Base-by-base conservation (phyloP, 2,113 vertebrate species). In the Microtus ochrogaster region DNA sequence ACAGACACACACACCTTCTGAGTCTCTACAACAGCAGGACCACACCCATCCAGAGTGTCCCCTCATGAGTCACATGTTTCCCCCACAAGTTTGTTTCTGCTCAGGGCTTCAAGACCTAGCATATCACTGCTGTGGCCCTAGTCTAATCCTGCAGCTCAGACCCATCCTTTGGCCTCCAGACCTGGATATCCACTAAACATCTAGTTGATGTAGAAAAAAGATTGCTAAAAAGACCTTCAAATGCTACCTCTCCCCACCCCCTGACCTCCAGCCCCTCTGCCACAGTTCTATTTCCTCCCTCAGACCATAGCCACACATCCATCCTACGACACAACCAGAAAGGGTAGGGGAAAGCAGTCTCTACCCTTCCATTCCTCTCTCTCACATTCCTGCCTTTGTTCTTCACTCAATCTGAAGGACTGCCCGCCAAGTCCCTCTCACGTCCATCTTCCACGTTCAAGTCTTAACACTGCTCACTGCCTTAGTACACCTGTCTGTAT, bases 31-130 rank as follows among this genome's bases (percentile, higher is more conserved):
- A 63, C 16, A 88, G 78, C 11, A 17, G 0, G 0, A 49, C 33
- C 22, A 14, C n/a, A 12, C 5, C 41, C 63, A n/a, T 85, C 70
- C n/a, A 47, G 73, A 55, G 49, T 28, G 66, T 92, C 30, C 44
- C 36, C 26, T 7, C 0, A 2, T 10, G 10, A 19, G 61, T 44
- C 47, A 30, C 0, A 0, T 30, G 26, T 78, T n/a, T 70, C 33
- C 21, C 39, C 39, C 1, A 73, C 6, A 33, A 41, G 41, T 33
- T 89, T 61, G 1, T 41, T 92, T 61, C 85, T 47, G 14, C 41
- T 77, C 55, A 49, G 68, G 28, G 65, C 49, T 73, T 81, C 91
- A 58, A 39, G 47, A 84, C 76, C 84, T 28, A 6, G 24, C 19
- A 14, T n/a, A 55, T 33, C 3, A 39, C 16, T 39, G 6, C 2